A percentile compares a stretch with the other conserved stretches of the same genome.
phyloP scores from a whole-genome alignment of 2,888 invertebrate species.

The Leucophora obtusa region DNA sequence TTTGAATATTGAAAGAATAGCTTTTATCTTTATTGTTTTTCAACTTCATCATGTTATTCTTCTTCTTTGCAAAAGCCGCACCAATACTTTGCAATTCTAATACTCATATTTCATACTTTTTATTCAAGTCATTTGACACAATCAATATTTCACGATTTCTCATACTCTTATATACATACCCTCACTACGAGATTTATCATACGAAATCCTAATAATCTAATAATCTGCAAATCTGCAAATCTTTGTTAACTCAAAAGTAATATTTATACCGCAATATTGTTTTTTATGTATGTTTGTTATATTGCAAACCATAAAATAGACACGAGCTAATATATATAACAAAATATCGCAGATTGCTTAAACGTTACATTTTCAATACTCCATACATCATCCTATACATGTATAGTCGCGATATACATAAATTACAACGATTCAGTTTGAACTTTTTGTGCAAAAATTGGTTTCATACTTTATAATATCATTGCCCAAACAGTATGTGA shows the following conservation, averaged over 20 bases:
- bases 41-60: constrained; percentile 11
- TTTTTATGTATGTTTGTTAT: not conserved
- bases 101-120: constrained; percentile 44
- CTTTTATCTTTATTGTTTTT: constrained; percentile 16
- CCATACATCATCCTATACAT: too few species aligned
- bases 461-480: too few species aligned
- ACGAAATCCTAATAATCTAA: constrained; percentile 2
- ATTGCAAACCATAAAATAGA: not conserved
- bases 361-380: too few species aligned
- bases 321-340: not conserved
- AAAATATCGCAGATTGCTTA: too few species aligned
- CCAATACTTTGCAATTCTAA: constrained; percentile 17
- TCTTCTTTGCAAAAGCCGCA: constrained; percentile 37
- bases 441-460: too few species aligned
- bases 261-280: not conserved
- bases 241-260: constrained; percentile 11
- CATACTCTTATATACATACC: constrained; percentile 2
- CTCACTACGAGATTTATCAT: constrained; percentile 20
- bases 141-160: constrained; percentile 21
- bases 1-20: constrained; percentile 45
- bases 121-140: constrained; percentile 48
- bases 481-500: too few species aligned
- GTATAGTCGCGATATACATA: too few species aligned
- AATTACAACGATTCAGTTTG: too few species aligned
- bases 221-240: constrained; percentile 13